Conservation (phyloP, 2,888 invertebrate species). For the Nomada flava region DNA sequence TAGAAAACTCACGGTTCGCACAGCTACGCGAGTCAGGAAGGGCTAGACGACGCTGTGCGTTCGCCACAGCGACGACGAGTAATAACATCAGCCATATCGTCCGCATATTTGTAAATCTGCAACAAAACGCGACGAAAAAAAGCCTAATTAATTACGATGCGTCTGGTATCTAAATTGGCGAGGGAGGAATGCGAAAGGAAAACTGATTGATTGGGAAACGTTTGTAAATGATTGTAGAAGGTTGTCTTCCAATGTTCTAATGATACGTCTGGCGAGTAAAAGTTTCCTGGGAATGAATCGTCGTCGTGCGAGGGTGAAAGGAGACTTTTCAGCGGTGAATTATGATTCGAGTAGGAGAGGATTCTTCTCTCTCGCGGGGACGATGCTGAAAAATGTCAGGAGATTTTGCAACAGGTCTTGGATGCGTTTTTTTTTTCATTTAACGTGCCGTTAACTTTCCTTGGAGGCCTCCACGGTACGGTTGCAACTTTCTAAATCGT, state of each 20-base stretch:
- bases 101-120: conserved; percentile 35
- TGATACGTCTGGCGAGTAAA: conserved; percentile 27
- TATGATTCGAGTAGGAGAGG: conserved; percentile 39
- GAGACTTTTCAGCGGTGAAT: conserved; percentile 50
- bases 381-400: conserved; percentile 52
- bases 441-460: conserved; percentile 55
- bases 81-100: conserved; percentile 76
- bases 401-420: conserved; percentile 62
- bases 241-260: conserved; percentile 8
- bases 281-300: conserved; percentile 50
- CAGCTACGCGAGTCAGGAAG: conserved; percentile 95
- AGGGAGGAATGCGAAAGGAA: not conserved
- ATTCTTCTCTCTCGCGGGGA: conserved; percentile 41
- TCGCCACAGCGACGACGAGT: conserved; percentile 87
- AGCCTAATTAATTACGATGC: not conserved
- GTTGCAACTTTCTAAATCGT: conserved; percentile 68
- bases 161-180: not conserved
- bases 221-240: conserved; percentile 5
- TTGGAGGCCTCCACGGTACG: conserved; percentile 29
- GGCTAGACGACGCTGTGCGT: conserved; percentile 93
- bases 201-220: not conserved
- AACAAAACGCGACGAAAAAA: not conserved
- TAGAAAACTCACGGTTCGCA: conserved; percentile 90
- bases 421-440: conserved; percentile 42
- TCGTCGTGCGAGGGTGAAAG: conserved; percentile 52